Evolutionary conservation across 1,140 invertebrate species (phyloP).

Genomic region (Lepidotrigona ventralis): DNA sequence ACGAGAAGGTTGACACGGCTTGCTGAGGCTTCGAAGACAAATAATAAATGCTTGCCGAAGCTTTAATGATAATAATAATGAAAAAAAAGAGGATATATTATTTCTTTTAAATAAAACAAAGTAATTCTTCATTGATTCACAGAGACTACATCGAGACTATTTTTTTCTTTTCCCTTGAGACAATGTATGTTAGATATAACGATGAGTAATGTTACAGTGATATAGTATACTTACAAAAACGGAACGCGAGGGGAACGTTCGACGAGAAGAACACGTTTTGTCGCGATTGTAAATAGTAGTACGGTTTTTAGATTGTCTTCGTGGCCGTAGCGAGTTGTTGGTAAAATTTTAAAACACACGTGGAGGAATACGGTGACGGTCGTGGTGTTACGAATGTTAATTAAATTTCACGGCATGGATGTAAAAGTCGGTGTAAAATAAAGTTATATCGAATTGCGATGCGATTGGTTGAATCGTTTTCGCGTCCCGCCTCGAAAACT

Average conservation of each 20-base stretch:
- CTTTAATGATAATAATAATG: background rate
- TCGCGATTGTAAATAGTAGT: constrained; percentile 20
- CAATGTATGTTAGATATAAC: background rate
- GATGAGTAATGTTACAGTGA: background rate
- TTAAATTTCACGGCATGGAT: constrained; percentile 6
- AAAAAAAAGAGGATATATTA: background rate
- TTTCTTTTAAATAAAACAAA: background rate
- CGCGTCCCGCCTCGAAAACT: constrained; percentile 22
- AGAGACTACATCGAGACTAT: no score
- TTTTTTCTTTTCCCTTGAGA: background rate
- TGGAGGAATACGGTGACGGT: background rate
- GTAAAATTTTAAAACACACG: constrained; percentile 14
- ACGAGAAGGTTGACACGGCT: constrained; percentile 14
- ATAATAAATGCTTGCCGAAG: background rate
- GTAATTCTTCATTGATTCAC: background rate
- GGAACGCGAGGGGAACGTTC: background rate
- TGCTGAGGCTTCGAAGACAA: constrained; percentile 18
- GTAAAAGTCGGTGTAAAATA: constrained; percentile 15
- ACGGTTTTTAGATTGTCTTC: constrained; percentile 1
- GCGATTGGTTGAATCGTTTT: constrained; percentile 41
- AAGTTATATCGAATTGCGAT: constrained; percentile 26
- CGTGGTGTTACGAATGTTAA: constrained; percentile 33
- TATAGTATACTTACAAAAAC: background rate
- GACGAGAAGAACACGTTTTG: background rate
- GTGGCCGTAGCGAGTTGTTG: background rate